phyloP scores from a whole-genome alignment of 2,888 invertebrate genomes.

The Spodoptera littoralis region DNA sequence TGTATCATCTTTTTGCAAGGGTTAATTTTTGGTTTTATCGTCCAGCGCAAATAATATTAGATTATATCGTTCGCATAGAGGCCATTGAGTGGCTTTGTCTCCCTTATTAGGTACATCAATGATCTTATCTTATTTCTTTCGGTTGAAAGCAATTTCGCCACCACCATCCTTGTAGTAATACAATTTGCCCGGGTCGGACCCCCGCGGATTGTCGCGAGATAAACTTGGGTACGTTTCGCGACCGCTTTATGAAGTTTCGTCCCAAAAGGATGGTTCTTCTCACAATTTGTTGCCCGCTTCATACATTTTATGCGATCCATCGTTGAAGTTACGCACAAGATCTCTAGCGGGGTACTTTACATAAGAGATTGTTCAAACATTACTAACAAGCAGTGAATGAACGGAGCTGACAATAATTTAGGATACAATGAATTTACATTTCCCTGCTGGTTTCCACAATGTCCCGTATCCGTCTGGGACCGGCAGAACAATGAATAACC shows the following conservation, averaged over 20 bases:
- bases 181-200: slow-evolving; percentile 70
- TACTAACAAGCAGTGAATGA: slow-evolving; percentile 27
- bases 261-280: slow-evolving; percentile 64
- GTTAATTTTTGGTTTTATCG: slow-evolving; percentile 27
- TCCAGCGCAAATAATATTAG: slow-evolving; percentile 25
- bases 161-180: slow-evolving; percentile 70
- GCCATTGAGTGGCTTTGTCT: slow-evolving; percentile 60
- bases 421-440: slow-evolving; percentile 24
- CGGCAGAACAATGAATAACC: slow-evolving; percentile 28
- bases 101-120: slow-evolving; percentile 66
- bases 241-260: slow-evolving; percentile 67
- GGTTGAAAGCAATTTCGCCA: slow-evolving; percentile 73
- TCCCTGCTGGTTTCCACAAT: slow-evolving; percentile 12
- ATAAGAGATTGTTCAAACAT: slow-evolving; percentile 23
- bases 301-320: slow-evolving; percentile 58
- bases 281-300: slow-evolving; percentile 62
- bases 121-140: slow-evolving; percentile 72
- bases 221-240: slow-evolving; percentile 60
- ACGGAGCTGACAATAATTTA: slow-evolving; percentile 22
- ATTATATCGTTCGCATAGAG: slow-evolving; percentile 41
- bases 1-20: slow-evolving; percentile 11
- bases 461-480: slow-evolving; percentile 3
- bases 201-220: slow-evolving; percentile 66
- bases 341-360: slow-evolving; percentile 18
- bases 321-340: slow-evolving; percentile 25